phyloP scores from a whole-genome alignment of 30 jellyfish, hydroid and myxozoan species.

The Pseudorhiza aurosa region DNA sequence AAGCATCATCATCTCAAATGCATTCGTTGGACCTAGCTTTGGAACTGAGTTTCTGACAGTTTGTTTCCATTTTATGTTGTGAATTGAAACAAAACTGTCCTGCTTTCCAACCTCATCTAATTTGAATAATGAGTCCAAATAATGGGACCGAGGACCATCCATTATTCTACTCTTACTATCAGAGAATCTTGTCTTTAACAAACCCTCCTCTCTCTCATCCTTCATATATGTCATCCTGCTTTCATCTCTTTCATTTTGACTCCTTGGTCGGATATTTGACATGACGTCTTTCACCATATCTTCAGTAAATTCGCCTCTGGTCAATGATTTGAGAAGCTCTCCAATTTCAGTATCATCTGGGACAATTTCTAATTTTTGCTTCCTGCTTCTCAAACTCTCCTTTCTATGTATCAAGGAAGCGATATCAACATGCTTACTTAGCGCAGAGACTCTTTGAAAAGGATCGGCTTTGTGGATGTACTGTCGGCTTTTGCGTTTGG shows the following conservation, averaged over 20 bases:
- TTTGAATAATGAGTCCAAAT: constrained; percentile 20
- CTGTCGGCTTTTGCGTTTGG: neutral
- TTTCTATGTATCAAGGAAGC: neutral
- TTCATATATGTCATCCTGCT: neutral
- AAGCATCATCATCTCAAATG: constrained; percentile 80
- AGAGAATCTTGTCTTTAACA: neutral
- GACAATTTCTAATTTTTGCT: constrained; percentile 9
- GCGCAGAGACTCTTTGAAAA: constrained; percentile 10
- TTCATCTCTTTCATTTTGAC: neutral
- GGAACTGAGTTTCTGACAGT: constrained; percentile 19
- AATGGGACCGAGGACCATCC: constrained; percentile 36
- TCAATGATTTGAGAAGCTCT: constrained; percentile 32
- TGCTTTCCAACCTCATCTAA: neutral
- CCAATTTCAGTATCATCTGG: constrained; percentile 72
- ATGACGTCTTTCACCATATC: constrained; percentile 37
- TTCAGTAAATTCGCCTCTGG: constrained; percentile 9
- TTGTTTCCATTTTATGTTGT: constrained; percentile 33
- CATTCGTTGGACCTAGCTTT: constrained; percentile 73
- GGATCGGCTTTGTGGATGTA: constrained; percentile 9
- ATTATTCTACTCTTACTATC: neutral
- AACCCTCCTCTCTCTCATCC: neutral
- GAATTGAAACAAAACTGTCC: constrained; percentile 40
- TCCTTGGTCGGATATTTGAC: constrained; percentile 18
- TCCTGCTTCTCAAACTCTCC: neutral
- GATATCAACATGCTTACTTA: constrained; percentile 33